Percentiles rank a stretch among this genome's conserved stretches.
phyloP scores from a whole-genome alignment of 2,888 invertebrate genomes.

The Podotricha telesiphe region DNA sequence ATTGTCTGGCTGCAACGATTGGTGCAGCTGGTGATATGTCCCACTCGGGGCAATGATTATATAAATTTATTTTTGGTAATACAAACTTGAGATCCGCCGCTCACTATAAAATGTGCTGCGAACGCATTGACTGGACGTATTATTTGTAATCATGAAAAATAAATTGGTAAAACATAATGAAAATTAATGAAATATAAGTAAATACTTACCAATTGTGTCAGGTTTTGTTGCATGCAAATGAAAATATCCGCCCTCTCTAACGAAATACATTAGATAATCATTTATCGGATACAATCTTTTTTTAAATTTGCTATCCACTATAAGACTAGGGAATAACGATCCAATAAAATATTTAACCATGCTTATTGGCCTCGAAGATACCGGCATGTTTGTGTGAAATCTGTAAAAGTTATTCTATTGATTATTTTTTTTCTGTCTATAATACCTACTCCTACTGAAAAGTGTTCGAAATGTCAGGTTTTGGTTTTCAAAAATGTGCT shows the following conservation, averaged over 20 bases:
- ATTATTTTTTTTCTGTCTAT: not conserved
- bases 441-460: no score
- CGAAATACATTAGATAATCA: slow-evolving; percentile 53
- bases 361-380: slow-evolving; percentile 63
- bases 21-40: no score
- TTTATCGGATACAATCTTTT: slow-evolving; percentile 82
- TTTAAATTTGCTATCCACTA: slow-evolving; percentile 69
- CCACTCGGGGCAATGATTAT: no score
- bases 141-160: no score
- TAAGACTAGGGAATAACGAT: slow-evolving; percentile 74
- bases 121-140: no score
- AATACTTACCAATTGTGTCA: slow-evolving; percentile 88
- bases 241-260: slow-evolving; percentile 85
- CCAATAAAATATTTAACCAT: slow-evolving; percentile 72
- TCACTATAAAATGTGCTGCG: no score
- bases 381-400: slow-evolving; percentile 87
- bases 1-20: no score
- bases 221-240: slow-evolving; percentile 93
- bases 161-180: no score
- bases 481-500: no score
- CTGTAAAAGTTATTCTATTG: slow-evolving; percentile 70
- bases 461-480: no score
- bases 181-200: not conserved
- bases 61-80: no score
- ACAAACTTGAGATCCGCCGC: no score